A percentile compares a stretch with the other conserved stretches of the same genome.
Conservation (phyloP, 1,140 invertebrate genomes). For the Stegodyphus dumicola region DNA sequence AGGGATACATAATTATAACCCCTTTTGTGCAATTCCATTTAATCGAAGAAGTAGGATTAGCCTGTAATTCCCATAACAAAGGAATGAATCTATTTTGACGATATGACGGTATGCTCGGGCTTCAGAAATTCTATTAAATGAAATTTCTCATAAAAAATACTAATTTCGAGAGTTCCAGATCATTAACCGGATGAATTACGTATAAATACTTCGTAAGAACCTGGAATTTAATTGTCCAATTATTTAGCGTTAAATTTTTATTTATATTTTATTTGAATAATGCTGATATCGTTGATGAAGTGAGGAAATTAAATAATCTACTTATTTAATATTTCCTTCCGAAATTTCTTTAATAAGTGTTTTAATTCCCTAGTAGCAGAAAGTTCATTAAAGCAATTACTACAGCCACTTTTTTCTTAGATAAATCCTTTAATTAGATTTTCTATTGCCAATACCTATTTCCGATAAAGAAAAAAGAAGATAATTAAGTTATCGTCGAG, state of each 20-base stretch:
- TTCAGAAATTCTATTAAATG: too few species aligned
- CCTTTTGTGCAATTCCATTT: too few species aligned
- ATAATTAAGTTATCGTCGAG: not conserved
- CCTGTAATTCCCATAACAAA: too few species aligned
- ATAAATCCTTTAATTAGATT: slow-evolving; percentile 13
- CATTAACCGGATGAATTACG: too few species aligned
- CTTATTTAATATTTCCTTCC: slow-evolving; percentile 6
- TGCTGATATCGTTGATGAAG: not conserved
- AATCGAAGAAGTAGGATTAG: too few species aligned
- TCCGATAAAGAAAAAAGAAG: not conserved
- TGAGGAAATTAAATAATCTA: not conserved
- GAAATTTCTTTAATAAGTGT: not conserved
- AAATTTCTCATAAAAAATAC: too few species aligned
- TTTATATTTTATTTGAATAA: slow-evolving; percentile 6
- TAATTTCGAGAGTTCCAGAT: too few species aligned
- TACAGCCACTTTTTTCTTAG: not conserved
- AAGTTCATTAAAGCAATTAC: slow-evolving; percentile 27
- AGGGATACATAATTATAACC: too few species aligned
- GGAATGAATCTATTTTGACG: too few species aligned
- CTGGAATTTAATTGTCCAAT: not conserved
- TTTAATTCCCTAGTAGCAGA: slow-evolving; percentile 17
- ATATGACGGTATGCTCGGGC: too few species aligned
- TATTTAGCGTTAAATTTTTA: not conserved
- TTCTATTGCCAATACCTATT: slow-evolving; percentile 14
- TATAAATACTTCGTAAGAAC: not conserved